phyloP scores from a whole-genome alignment of 2,888 invertebrate species.

The Eupithecia dodoneata region DNA sequence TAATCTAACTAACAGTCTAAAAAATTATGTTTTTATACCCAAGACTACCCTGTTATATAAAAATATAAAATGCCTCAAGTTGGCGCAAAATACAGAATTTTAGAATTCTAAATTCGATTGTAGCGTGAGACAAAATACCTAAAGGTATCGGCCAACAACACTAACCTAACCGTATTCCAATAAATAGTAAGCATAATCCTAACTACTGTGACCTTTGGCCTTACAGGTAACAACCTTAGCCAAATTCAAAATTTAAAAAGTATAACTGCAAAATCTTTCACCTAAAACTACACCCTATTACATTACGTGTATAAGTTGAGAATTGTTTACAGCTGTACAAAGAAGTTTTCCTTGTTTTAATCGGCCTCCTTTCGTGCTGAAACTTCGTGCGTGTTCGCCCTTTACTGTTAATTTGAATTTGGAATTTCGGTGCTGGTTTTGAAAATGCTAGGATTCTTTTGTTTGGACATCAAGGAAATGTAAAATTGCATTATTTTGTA shows the following conservation, averaged over 20 bases:
- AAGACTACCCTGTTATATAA: background rate
- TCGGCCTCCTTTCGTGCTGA: constrained; percentile 57
- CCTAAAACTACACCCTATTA: constrained; percentile 14
- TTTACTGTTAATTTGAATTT: constrained; percentile 63
- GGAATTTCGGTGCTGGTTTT: constrained; percentile 51
- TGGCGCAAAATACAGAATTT: background rate
- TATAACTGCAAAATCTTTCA: constrained; percentile 38
- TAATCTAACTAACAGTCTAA: too few relatives aligned
- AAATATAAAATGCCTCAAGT: background rate
- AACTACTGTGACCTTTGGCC: constrained; percentile 67
- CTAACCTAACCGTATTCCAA: constrained; percentile 41
- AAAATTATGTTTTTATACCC: too few relatives aligned
- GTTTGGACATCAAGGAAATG: constrained; percentile 30
- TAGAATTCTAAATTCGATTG: constrained; percentile 7
- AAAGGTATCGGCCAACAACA: constrained; percentile 36
- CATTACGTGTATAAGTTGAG: background rate
- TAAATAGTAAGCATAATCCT: constrained; percentile 51
- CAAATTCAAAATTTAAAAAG: constrained; percentile 55
- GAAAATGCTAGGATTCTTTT: constrained; percentile 30
- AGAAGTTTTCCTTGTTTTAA: constrained; percentile 50
- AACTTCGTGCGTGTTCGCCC: constrained; percentile 63
- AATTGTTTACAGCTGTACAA: constrained; percentile 19
- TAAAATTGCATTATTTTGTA: constrained; percentile 14
- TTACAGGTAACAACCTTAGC: constrained; percentile 64
- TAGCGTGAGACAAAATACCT: constrained; percentile 34